These are phyloP conservation scores for Sebastes hubbsi DNA, from an alignment of 2,797 vertebrate genomes.

Conservation along the genomic window DNA sequence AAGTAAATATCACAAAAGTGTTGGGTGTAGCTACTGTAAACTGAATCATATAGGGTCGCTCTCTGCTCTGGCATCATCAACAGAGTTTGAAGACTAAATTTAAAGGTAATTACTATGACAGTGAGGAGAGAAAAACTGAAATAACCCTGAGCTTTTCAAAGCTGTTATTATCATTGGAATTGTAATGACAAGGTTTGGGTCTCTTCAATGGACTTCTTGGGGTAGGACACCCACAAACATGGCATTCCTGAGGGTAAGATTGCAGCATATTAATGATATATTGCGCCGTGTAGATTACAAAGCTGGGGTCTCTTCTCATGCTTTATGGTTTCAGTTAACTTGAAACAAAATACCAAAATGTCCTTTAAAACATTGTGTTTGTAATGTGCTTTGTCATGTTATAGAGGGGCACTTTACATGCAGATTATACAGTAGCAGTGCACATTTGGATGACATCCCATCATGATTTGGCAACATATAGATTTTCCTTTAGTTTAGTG, in stretches of 20 bases:
- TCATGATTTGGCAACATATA: neutral
- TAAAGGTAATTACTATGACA: constrained; percentile 90
- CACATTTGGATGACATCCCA: constrained; percentile 24
- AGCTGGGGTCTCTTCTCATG: constrained; percentile 73
- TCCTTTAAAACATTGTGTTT: constrained; percentile 58
- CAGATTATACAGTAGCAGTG: constrained; percentile 2
- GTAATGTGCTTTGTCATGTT: constrained; percentile 74
- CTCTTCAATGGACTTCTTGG: constrained; percentile 83
- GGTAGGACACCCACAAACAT: constrained; percentile 87
- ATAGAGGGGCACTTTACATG: constrained; percentile 19
- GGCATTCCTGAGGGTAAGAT: constrained; percentile 82
- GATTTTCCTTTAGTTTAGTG: neutral
- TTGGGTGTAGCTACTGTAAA: constrained; percentile 83
- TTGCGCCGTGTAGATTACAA: constrained; percentile 80
- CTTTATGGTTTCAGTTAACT: constrained; percentile 74
- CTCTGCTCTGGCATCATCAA: constrained; percentile 73
- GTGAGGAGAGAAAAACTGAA: constrained; percentile 82
- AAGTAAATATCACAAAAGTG: constrained; percentile 70
- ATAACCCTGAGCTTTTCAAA: constrained; percentile 83
- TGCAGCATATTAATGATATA: constrained; percentile 85
- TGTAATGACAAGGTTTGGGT: constrained; percentile 87
- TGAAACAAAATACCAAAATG: constrained; percentile 71
- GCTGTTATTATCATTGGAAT: constrained; percentile 88
- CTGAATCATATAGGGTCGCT: constrained; percentile 74
- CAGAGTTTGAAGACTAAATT: constrained; percentile 86